A percentile compares a stretch with the other conserved stretches of the same genome.
Conservation (phyloP, 2,888 invertebrate genomes). For the Helobdella robusta region DNA sequence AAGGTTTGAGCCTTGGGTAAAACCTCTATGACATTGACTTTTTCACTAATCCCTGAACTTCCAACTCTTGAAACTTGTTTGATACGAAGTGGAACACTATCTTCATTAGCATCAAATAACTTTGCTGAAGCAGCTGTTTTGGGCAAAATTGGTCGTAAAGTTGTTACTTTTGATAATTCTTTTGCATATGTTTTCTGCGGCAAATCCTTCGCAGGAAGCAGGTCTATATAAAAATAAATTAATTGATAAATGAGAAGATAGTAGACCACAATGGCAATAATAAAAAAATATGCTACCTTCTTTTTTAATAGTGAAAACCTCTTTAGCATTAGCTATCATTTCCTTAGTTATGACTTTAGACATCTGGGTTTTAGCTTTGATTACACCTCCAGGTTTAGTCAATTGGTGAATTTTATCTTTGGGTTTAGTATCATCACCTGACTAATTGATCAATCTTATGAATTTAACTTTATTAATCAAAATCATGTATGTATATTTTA, state of each 20-base stretch:
- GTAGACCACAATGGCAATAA: not conserved
- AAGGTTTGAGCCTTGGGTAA: not conserved
- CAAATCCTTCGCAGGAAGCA: too few species aligned
- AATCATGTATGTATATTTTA: not conserved
- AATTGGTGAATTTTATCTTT: too few species aligned
- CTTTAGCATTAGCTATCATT: slow-evolving; percentile 13
- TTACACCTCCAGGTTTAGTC: slow-evolving; percentile 7
- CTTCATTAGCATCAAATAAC: not conserved
- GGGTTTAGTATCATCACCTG: not conserved
- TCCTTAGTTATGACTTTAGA: slow-evolving; percentile 20
- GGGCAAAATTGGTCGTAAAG: too few species aligned
- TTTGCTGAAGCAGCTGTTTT: too few species aligned
- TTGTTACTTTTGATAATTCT: too few species aligned
- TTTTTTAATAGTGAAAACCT: not conserved
- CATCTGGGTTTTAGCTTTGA: slow-evolving; percentile 10
- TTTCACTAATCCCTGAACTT: slow-evolving; percentile 7
- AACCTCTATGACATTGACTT: slow-evolving; percentile 12
- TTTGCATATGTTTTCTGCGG: too few species aligned
- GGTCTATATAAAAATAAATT: too few species aligned
- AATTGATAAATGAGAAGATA: not conserved
- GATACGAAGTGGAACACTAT: slow-evolving; percentile 3
- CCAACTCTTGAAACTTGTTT: slow-evolving; percentile 13
- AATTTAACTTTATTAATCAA: not conserved
- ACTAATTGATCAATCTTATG: not conserved
- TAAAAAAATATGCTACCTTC: not conserved